Conservation (phyloP, 64 coral and sea anemone species). For the Stichodactyla helianthus region DNA sequence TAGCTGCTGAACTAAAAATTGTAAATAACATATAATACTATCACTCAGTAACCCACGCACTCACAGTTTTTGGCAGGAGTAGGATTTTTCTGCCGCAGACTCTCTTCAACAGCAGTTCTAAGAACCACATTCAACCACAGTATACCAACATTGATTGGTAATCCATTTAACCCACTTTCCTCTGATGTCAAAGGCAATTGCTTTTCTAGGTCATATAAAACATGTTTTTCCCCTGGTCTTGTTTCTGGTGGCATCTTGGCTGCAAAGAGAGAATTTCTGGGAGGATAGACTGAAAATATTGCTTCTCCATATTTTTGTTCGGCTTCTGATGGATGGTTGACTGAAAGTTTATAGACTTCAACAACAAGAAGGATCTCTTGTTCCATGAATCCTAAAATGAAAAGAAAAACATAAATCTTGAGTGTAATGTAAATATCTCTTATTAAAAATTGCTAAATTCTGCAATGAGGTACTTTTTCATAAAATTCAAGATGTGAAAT, state of each 20-base stretch:
- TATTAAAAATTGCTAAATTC: no score
- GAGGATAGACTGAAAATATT: slow-evolving; percentile 29
- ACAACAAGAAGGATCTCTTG: slow-evolving; percentile 23
- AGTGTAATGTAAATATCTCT: no score
- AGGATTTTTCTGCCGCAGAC: neutral
- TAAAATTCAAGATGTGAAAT: no score
- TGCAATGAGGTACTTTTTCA: no score
- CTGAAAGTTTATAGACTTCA: slow-evolving; percentile 28
- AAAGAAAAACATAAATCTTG: neutral
- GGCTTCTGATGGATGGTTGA: neutral
- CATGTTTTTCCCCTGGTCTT: neutral
- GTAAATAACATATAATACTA: no score
- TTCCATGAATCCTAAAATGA: neutral
- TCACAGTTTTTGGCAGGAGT: neutral
- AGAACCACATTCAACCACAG: neutral
- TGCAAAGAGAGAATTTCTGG: slow-evolving; percentile 11
- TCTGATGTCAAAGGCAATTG: neutral
- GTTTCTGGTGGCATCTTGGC: neutral
- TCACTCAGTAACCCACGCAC: neutral
- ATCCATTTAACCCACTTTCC: neutral
- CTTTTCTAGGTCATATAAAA: slow-evolving; percentile 2
- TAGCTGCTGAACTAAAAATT: no score
- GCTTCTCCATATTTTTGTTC: slow-evolving; percentile 45
- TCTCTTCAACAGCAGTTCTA: neutral
- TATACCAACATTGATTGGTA: slow-evolving; percentile 1